Base-by-base conservation (phyloP, 1,140 invertebrate species). In the Pogonognathellus flavescens region DNA sequence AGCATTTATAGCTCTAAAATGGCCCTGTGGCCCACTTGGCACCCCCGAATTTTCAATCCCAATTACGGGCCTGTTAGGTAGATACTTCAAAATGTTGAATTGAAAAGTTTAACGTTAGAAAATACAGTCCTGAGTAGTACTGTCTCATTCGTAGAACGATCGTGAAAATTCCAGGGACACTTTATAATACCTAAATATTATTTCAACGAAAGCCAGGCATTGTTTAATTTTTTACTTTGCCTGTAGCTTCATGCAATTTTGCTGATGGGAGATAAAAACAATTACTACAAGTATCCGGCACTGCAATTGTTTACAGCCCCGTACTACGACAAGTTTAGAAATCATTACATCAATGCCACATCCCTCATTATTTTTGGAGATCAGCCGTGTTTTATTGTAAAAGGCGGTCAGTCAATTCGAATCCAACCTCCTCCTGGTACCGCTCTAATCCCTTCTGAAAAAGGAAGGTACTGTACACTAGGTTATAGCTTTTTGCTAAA, bases 301-400 rank as follows among this genome's bases (percentile, higher is more conserved):
- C 1, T 81, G 50, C 50, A 81, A 11, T 20, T 81, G 2, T 81
- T 81, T 14, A 59, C 55, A 18, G 80, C 80, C 0, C 80, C 80
- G 6, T 81, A 81, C 11, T 81, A 22, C 7, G 11, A 81, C 52
- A 50, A 4, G 53, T 31, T 18, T 16, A 31, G 25, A 20, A 14
- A 11, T 1, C n/a, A 55, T 9, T 81, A 81, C 10, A 52, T 55
- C 0, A 81, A 81, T 14, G 80, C 80, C 50, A 55, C 80, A 0
- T 81, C 80, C 4, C 10, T 81, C 16, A 81, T 81, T 22, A 13
- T 57, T 0, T 81, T 31, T 16, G 52, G 52, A 20, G 4, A 81
- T 2, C 50, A 81, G 4, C 8, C 9, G 6, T 81, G 80, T 11
- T 81, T 22, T 8, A 5, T 81, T 20, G 4, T 55, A 25, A 81